Base-by-base conservation (phyloP, 2,888 invertebrate species). In the Aricia artaxerxes region DNA sequence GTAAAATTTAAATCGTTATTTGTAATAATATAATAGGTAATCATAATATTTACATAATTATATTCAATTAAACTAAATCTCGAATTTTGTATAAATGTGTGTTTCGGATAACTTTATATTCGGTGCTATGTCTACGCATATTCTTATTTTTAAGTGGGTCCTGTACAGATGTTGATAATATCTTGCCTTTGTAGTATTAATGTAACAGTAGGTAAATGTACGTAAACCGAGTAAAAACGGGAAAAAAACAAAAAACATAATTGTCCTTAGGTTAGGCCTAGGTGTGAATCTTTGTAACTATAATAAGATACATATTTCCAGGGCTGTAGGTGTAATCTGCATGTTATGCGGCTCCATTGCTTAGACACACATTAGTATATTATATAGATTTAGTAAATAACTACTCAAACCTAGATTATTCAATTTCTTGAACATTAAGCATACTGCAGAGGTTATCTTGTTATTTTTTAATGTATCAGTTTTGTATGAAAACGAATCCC, bases 141-240 rank as follows among this genome's bases (percentile, higher is more conserved):
- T 69, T 69, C 31, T 69, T 13, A 31, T 13, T 24, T 69, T 69
- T 69, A 38, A 31, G 35, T 64, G 5, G 13, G 35, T 16, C 35
- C 16, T 38, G 69, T 35, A 69, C 69, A 69, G 11, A 35, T 35
- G 35, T 69, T 69, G 35, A 69, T 38, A 69, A 69, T 35, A 38
- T 69, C 69, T 69, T 69, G 69, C 69, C 69, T 69, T 69, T 35
- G 35, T 69, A 69, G 69, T 69, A 69, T 69, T 69, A 69, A 69
- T 2, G 11, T 38, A 69, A 69, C 69, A 69, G 69, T 35, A 69
- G 69, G 69, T 16, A 35, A 69, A 64, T 64, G 31, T 64, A 64
- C 57, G 13, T 16, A 57, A 1, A 57, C 57, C 57, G 57, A 31
- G 24, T n/a, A 61, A 61, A 69, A 69, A 69, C 5, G 69, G 5